Conservation (phyloP, 2,797 vertebrate genomes). For the Cygnus olor region DNA sequence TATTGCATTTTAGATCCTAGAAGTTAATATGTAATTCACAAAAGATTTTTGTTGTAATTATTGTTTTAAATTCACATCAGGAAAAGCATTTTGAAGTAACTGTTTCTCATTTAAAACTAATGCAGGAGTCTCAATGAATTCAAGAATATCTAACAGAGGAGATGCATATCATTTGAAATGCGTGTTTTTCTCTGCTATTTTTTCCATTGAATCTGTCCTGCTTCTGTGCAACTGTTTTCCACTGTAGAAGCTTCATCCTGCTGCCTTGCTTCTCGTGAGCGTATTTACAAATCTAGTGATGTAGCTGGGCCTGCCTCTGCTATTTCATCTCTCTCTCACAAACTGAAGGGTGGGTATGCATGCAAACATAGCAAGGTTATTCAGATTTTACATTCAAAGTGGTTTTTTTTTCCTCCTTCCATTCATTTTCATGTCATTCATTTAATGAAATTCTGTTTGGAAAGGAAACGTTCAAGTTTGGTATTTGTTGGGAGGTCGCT, state of each 20-base stretch:
- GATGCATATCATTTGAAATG: slow-evolving; percentile 74
- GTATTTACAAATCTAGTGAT: slow-evolving; percentile 93
- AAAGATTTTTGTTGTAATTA: neutral
- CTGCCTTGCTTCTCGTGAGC: slow-evolving; percentile 97
- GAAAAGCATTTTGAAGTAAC: neutral
- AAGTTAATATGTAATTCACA: neutral
- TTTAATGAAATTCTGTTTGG: slow-evolving; percentile 16
- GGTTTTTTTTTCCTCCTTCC: neutral
- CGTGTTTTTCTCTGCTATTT: slow-evolving; percentile 78
- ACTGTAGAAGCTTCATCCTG: slow-evolving; percentile 95
- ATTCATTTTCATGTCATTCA: slow-evolving; percentile 70
- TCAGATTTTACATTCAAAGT: slow-evolving; percentile 11
- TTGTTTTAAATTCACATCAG: neutral
- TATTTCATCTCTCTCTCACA: slow-evolving; percentile 95
- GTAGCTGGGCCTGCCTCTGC: slow-evolving; percentile 91
- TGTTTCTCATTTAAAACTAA: neutral
- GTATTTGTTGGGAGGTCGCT: neutral
- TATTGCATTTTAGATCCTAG: neutral
- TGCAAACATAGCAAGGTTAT: slow-evolving; percentile 79
- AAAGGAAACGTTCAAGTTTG: neutral
- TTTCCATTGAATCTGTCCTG: slow-evolving; percentile 89
- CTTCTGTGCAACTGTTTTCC: slow-evolving; percentile 95
- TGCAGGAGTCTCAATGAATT: neutral
- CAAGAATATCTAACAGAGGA: slow-evolving; percentile 13
- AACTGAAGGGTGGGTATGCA: slow-evolving; percentile 98